phyloP scores from a whole-genome alignment of 2,797 vertebrate species.

The Hylomyscus alleni region DNA sequence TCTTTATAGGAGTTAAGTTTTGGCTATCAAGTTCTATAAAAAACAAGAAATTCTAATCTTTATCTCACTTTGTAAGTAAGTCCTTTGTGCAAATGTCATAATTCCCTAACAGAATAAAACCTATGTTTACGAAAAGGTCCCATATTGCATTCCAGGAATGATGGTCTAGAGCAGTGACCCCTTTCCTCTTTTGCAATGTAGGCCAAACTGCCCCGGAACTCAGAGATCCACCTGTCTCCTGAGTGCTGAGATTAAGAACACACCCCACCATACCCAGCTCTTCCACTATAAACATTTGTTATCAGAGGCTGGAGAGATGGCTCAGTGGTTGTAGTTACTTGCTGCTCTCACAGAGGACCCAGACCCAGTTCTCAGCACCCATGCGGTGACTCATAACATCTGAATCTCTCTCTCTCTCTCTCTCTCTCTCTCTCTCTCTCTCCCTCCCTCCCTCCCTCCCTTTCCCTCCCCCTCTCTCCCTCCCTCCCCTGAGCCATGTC shows the following conservation, averaged over 20 bases:
- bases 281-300: neutral
- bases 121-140: neutral
- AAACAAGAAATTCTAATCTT: neutral
- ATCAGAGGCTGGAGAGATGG: neutral
- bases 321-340: neutral
- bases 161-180: neutral
- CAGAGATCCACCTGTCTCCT: neutral
- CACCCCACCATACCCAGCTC: neutral
- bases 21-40: neutral
- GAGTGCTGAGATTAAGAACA: neutral
- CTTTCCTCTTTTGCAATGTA: neutral
- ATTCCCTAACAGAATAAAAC: too few relatives aligned
- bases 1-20: too few relatives aligned
- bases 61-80: neutral
- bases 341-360: neutral
- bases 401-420: too few relatives aligned
- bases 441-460: too few relatives aligned
- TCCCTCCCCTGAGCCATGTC: too few relatives aligned
- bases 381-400: neutral
- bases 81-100: neutral
- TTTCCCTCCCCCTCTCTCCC: too few relatives aligned
- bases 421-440: too few relatives aligned
- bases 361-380: neutral
- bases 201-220: neutral
- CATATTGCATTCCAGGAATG: neutral